A percentile compares a stretch with the other conserved stretches of the same genome.
Evolutionary conservation across 1,140 invertebrate genomes (phyloP).

Genomic region (Muscidifurax raptorellus): DNA sequence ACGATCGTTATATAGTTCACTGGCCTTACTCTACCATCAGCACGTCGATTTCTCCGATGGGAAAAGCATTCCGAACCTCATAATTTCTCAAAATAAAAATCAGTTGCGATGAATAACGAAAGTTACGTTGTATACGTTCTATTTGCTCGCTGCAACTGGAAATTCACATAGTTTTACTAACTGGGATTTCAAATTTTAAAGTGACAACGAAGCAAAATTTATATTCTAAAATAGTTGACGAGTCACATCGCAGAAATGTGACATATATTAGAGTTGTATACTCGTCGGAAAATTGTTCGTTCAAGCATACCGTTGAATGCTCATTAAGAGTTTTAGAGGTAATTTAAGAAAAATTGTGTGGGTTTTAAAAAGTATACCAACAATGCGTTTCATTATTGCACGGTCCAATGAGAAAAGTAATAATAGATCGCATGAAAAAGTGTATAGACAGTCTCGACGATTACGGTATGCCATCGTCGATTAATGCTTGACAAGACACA

Average conservation of each 20-base stretch:
- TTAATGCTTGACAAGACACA: slow-evolving; percentile 24
- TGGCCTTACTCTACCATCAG: background rate
- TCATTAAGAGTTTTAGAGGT: background rate
- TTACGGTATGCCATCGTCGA: slow-evolving; percentile 16
- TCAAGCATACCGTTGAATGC: background rate
- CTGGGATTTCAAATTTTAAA: too few relatives aligned
- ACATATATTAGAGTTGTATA: too few relatives aligned
- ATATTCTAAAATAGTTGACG: too few relatives aligned
- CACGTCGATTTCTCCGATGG: background rate
- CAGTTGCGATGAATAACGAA: background rate
- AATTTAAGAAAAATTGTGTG: background rate
- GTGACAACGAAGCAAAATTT: too few relatives aligned
- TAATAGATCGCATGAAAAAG: slow-evolving; percentile 18
- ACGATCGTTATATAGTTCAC: too few relatives aligned
- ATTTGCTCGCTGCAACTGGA: too few relatives aligned
- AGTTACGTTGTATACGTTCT: background rate
- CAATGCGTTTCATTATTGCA: slow-evolving; percentile 21
- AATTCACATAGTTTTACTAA: too few relatives aligned
- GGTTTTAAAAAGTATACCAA: background rate
- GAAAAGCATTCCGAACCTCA: background rate
- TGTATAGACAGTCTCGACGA: slow-evolving; percentile 1
- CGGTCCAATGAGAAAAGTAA: slow-evolving; percentile 32
- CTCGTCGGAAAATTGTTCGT: background rate
- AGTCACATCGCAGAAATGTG: too few relatives aligned
- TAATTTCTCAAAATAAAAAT: background rate